Base-by-base conservation (phyloP, 1,140 invertebrate genomes). In the Pogonognathellus flavescens region DNA sequence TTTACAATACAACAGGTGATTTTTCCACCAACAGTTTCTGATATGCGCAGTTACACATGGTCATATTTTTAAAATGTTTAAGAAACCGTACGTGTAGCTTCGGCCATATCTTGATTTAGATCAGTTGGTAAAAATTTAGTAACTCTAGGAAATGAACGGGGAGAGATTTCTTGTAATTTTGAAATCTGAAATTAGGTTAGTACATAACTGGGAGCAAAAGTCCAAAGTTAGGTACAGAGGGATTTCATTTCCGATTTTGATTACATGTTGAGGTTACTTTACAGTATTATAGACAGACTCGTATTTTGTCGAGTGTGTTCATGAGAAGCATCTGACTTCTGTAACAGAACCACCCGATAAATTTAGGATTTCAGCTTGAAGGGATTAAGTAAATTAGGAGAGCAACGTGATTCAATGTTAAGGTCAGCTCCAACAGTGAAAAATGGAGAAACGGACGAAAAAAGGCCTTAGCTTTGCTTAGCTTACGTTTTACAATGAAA, bases 241-340 rank as follows among this genome's bases (percentile, higher is more conserved):
- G 66, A 72, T 41, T 72, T 76, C 70, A 76, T 76, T 76, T 76
- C 70, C 70, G 25, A 76, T 41, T 76, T 76, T 76, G 70, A 76
- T 76, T 76, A 76, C 31, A 41, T 41, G 31, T 41, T 41, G 70
- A n/a, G 70, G 70, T 76, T 76, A 20, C 7, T 41, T 9, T 70
- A 70, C 16, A 41, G 31, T 25, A 41, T 3, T 41, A 41, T 41
- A 41, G 31, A 41, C n/a, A 41, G 31, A 41, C 31, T 41, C 31
- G 31, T 41, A 41, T 41, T 41, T 41, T 14, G 11, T 5, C 25
- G 11, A 66, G 22, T 4, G 62, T 25, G 22, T 25, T 66, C 62
- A 20, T 25, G 62, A 20, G 20, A 25, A 13, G 70, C 31, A 49
- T n/a, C 53, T 76, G 70, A 76, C 70, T 76, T 76, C 25, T 76